phyloP scores from a whole-genome alignment of 2,888 invertebrate species.

The Melanophora roralis region DNA sequence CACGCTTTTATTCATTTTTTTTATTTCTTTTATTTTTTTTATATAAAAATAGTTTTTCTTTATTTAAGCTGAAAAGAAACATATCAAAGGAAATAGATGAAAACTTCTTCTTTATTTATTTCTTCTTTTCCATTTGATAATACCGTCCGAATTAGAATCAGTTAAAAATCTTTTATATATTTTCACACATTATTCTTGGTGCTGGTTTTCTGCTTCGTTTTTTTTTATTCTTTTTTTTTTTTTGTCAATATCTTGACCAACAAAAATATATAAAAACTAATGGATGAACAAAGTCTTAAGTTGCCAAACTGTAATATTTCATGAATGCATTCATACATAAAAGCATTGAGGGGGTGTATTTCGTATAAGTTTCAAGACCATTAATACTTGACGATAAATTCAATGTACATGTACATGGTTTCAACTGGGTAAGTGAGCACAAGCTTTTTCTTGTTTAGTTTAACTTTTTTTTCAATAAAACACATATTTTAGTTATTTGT shows the following conservation, averaged over 20 bases:
- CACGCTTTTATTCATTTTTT: neutral
- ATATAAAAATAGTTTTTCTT: neutral
- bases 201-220: too few species aligned
- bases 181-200: slow-evolving; percentile 26
- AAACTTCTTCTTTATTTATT: slow-evolving; percentile 9
- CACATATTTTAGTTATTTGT: too few species aligned
- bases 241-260: slow-evolving; percentile 37
- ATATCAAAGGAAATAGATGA: neutral
- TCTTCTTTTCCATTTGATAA: slow-evolving; percentile 27
- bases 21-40: neutral
- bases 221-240: neutral
- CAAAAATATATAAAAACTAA: slow-evolving; percentile 20
- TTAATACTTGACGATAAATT: neutral
- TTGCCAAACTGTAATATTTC: slow-evolving; percentile 57
- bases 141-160: slow-evolving; percentile 28
- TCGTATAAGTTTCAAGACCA: neutral
- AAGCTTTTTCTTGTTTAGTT: too few species aligned
- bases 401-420: neutral
- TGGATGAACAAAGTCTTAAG: slow-evolving; percentile 44
- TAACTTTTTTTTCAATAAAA: too few species aligned
- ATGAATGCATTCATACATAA: slow-evolving; percentile 40
- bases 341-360: neutral
- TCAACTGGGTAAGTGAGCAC: neutral
- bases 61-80: slow-evolving; percentile 1
- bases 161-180: slow-evolving; percentile 39